Evolutionary conservation across 2,888 invertebrate species (phyloP).

Genomic region (Taphrorychus bicolor): DNA sequence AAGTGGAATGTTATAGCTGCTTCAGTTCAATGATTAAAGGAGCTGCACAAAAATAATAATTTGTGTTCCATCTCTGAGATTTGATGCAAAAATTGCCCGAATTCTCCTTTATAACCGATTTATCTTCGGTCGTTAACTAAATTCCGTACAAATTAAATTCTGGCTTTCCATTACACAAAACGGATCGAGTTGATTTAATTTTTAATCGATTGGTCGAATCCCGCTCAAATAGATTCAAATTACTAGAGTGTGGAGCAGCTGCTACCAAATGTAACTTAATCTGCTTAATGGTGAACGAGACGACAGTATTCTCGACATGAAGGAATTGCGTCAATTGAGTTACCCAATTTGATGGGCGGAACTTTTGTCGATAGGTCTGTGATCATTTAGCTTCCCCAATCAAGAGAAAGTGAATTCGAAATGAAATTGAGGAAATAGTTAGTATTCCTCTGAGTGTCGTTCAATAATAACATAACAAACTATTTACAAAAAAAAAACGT

Average conservation of each 20-base stretch:
- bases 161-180: slow-evolving; percentile 27
- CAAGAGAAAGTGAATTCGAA: too few relatives aligned
- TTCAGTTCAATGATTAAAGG: too few relatives aligned
- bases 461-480: too few relatives aligned
- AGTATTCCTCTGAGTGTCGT: too few relatives aligned
- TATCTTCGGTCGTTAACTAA: slow-evolving; percentile 13
- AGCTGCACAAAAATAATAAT: too few relatives aligned
- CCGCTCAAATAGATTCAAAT: slow-evolving; percentile 25
- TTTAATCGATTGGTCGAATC: slow-evolving; percentile 19
- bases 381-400: too few relatives aligned
- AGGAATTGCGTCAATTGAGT: slow-evolving; percentile 6
- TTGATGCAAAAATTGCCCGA: neutral
- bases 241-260: slow-evolving; percentile 14
- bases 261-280: slow-evolving; percentile 10
- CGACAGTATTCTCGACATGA: slow-evolving; percentile 3
- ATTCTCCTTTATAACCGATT: neutral
- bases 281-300: slow-evolving; percentile 4
- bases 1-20: too few relatives aligned
- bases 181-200: slow-evolving; percentile 30
- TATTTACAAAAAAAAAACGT: too few relatives aligned
- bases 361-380: neutral
- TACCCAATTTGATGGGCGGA: neutral
- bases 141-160: slow-evolving; percentile 19
- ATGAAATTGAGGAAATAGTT: too few relatives aligned
- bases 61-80: neutral